Base-by-base conservation (phyloP, 1,140 invertebrate genomes). In the Phymastichus coffea region DNA sequence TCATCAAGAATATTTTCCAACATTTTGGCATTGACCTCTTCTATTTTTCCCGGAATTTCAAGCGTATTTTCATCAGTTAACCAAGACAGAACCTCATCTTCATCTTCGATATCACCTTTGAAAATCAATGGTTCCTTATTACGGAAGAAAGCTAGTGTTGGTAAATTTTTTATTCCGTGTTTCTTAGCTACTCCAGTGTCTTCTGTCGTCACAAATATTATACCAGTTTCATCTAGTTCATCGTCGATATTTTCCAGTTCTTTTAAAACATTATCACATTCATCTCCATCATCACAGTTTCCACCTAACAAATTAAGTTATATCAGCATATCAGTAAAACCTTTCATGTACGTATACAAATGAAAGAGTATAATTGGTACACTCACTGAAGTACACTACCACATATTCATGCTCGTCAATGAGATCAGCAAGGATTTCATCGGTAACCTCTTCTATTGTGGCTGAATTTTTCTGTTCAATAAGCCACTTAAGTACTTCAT, bases 221-320 rank as follows among this genome's bases (percentile, higher is more conserved):
- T 95, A 47, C 93, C 94, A 63, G 90, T 90, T 80, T 95, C 93
- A 73, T 96, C 94, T 2, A 95, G 78, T 74, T 96, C 93, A 74
- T 96, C 94, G 69, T 97, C 94, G 64, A 96, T 94, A 65, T 94
- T 93, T 73, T 97, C 94, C 37, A 97, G 77, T 73, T 94, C 92
- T 12, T 90, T 85, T 14, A 95, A 78, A 53, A 94, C 91, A 61
- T 87, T 86, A 63, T 93, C 90, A 67, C 93, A 95, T 67, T 89
- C 82, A 68, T 94, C 88, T 10, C 90, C 92, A 58, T 93, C 90
- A 66, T 94, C 91, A 70, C 93, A 95, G 46, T 87, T 87, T 25
- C 92, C 92, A 77, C 86, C 88, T 90, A 38, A 40, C n/a, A 43
- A 52, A n/a, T 61, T n/a, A n/a, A n/a, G 26, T 3, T 26, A 30